These are phyloP conservation scores for Zaprionus vittiger DNA, from an alignment of 1,140 invertebrate species.

Conservation along the genomic window DNA sequence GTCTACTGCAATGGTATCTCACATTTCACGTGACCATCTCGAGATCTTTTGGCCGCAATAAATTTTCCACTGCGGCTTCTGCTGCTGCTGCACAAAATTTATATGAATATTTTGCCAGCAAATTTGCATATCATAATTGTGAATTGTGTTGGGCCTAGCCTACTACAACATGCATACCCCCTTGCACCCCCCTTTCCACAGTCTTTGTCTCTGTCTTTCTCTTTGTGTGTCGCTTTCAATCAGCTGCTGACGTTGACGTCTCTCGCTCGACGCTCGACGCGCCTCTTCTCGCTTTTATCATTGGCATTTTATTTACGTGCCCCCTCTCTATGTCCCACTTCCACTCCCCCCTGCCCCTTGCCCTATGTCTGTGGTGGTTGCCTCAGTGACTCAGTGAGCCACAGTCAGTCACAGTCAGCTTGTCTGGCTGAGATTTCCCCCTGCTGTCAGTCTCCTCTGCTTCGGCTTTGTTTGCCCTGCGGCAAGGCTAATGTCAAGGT, in stretches of 20 bases:
- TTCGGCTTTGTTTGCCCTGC: slow-evolving; percentile 47
- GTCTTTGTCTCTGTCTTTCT: slow-evolving; percentile 5
- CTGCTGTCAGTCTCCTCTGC: slow-evolving; percentile 26
- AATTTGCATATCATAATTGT: slow-evolving; percentile 64
- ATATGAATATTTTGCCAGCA: slow-evolving; percentile 54
- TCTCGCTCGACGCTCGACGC: slow-evolving; percentile 10
- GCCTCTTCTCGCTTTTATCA: slow-evolving; percentile 45
- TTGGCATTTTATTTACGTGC: slow-evolving; percentile 58
- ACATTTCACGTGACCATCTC: slow-evolving; percentile 2
- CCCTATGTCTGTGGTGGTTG: slow-evolving; percentile 1
- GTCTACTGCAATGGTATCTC: background rate
- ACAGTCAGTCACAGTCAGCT: slow-evolving; percentile 21
- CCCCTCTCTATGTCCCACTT: background rate
- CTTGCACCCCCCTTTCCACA: background rate
- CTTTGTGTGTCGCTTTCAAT: slow-evolving; percentile 49
- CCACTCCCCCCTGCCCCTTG: background rate
- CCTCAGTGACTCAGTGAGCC: slow-evolving; percentile 38
- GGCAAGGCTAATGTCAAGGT: slow-evolving; percentile 68
- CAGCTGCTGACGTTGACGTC: slow-evolving; percentile 44
- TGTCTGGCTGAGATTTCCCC: slow-evolving; percentile 22
- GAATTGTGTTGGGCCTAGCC: slow-evolving; percentile 37
- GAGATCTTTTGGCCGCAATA: slow-evolving; percentile 14
- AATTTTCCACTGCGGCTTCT: slow-evolving; percentile 17
- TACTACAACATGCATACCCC: slow-evolving; percentile 19
- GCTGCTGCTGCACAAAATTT: slow-evolving; percentile 33